These are phyloP conservation scores for Phrynocephalus vlangalii DNA, from an alignment of 2,797 vertebrate genomes.

Conservation along the genomic window DNA sequence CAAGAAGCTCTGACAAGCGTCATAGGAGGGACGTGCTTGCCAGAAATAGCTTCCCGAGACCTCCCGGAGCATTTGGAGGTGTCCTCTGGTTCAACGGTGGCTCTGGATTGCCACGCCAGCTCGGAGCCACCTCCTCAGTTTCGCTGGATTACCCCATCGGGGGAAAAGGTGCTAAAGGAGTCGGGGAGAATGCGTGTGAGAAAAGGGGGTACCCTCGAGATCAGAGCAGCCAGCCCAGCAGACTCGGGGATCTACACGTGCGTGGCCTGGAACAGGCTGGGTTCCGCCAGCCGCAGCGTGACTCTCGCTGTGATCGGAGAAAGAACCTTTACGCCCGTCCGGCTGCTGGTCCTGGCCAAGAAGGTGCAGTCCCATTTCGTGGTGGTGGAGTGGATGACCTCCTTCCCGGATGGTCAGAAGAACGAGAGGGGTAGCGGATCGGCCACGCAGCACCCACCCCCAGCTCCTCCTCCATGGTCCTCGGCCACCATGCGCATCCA, in stretches of 20 bases:
- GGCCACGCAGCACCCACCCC: not conserved
- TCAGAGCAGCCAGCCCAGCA: slow-evolving; percentile 75
- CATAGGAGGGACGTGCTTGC: slow-evolving; percentile 76
- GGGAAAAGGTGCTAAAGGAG: slow-evolving; percentile 82
- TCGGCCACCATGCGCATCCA: slow-evolving; percentile 84
- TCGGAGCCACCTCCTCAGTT: slow-evolving; percentile 84
- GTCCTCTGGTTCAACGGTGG: slow-evolving; percentile 73
- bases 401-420: slow-evolving; percentile 45
- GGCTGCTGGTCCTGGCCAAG: slow-evolving; percentile 80
- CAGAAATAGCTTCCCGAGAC: slow-evolving; percentile 78
- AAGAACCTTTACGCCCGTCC: slow-evolving; percentile 38
- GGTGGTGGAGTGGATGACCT: slow-evolving; percentile 84
- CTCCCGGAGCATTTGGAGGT: slow-evolving; percentile 74
- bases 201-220: slow-evolving; percentile 80
- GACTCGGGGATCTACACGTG: slow-evolving; percentile 85
- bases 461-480: slow-evolving; percentile 74
- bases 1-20: slow-evolving; percentile 76
- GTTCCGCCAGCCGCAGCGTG: slow-evolving; percentile 73
- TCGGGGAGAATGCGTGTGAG: slow-evolving; percentile 71
- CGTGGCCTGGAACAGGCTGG: slow-evolving; percentile 83
- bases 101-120: slow-evolving; percentile 82
- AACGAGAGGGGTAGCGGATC: not conserved
- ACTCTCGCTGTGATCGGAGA: slow-evolving; percentile 54
- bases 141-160: slow-evolving; percentile 85
- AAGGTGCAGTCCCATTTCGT: slow-evolving; percentile 82